phyloP scores from a whole-genome alignment of 2,113 vertebrate genomes.

The Ellobius talpinus region DNA sequence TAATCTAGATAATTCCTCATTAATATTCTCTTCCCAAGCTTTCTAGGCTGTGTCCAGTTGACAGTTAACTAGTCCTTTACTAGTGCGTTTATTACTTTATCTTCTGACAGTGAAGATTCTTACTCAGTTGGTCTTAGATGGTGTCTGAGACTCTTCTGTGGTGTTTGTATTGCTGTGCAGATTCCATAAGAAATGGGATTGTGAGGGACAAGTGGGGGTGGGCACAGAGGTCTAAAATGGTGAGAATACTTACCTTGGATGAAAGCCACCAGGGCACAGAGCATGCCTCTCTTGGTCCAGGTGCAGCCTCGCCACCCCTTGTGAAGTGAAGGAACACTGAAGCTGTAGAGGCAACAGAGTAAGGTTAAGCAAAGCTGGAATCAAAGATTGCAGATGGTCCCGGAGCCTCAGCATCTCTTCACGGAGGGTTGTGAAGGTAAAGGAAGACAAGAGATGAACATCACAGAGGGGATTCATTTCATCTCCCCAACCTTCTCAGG shows the following conservation, averaged over 20 bases:
- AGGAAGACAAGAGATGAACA: neutral
- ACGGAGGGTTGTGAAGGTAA: neutral
- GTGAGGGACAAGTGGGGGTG: neutral
- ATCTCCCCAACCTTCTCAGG: neutral
- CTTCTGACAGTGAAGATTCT: neutral
- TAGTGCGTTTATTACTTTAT: neutral
- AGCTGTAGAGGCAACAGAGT: accelerated
- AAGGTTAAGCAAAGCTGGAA: neutral
- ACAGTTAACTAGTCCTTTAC: neutral
- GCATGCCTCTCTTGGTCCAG: neutral
- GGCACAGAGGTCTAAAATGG: neutral
- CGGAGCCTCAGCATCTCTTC: neutral
- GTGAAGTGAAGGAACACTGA: neutral
- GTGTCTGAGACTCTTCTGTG: neutral
- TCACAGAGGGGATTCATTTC: too few species aligned
- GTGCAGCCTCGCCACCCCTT: neutral
- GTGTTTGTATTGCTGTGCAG: accelerated
- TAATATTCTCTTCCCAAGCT: neutral
- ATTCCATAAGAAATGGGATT: neutral
- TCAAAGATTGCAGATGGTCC: neutral
- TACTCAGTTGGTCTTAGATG: neutral
- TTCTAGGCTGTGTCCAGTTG: neutral
- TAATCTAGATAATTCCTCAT: neutral
- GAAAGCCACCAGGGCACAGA: neutral
- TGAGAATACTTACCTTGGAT: neutral